phyloP scores from a whole-genome alignment of 1,140 invertebrate species.

The Drosophila ogumai region DNA sequence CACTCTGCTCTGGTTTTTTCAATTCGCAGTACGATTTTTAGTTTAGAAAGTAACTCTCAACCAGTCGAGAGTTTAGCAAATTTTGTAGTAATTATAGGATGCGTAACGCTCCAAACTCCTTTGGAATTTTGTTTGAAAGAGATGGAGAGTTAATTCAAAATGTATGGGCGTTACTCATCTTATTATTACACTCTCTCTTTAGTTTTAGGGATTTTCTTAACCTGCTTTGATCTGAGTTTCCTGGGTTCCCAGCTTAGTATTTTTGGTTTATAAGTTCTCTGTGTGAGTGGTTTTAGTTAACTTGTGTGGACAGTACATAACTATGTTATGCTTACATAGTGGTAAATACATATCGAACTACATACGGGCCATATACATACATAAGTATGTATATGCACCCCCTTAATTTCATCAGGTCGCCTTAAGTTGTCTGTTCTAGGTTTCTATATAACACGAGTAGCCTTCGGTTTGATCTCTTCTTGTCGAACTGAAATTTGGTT shows the following conservation, averaged over 20 bases:
- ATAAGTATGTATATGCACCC: slow-evolving; percentile 14
- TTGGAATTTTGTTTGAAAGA: neutral
- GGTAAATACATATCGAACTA: slow-evolving; percentile 17
- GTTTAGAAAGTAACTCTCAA: slow-evolving; percentile 18
- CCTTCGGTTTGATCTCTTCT: slow-evolving; percentile 41
- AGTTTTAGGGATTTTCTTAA: neutral
- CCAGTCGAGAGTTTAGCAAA: slow-evolving; percentile 19
- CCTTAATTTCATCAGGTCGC: slow-evolving; percentile 66
- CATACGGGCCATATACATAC: slow-evolving; percentile 20
- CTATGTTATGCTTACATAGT: slow-evolving; percentile 32
- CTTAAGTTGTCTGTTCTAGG: slow-evolving; percentile 57
- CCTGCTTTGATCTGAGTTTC: slow-evolving; percentile 13
- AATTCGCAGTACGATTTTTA: slow-evolving; percentile 11
- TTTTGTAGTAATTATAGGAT: neutral
- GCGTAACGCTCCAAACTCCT: neutral
- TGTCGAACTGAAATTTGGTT: slow-evolving; percentile 44
- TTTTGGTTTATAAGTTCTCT: slow-evolving; percentile 14
- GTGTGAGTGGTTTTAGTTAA: slow-evolving; percentile 39
- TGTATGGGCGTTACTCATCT: neutral
- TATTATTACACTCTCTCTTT: neutral
- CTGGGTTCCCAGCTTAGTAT: slow-evolving; percentile 4
- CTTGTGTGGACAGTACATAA: slow-evolving; percentile 52
- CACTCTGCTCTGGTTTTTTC: slow-evolving; percentile 9
- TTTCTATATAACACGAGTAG: slow-evolving; percentile 18
- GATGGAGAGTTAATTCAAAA: neutral